Evolutionary conservation across 2,113 vertebrate species (phyloP).

Genomic region (Upupa epops): DNA sequence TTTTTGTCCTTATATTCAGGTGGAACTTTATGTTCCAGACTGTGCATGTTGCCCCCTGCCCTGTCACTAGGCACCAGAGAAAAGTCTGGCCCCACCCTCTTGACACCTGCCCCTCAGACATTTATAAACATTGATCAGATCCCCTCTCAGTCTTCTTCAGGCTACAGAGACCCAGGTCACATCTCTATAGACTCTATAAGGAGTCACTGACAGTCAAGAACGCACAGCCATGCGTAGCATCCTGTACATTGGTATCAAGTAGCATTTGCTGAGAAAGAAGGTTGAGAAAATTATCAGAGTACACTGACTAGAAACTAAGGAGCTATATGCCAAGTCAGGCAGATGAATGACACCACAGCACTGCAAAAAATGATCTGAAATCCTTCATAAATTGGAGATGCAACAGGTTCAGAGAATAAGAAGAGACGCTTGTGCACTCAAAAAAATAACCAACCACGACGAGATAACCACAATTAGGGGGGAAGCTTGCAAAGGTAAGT

Average conservation of each 20-base stretch:
- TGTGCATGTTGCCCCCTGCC: not conserved
- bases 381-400: not conserved
- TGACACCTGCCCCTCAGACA: not conserved
- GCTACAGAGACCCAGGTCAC: not conserved
- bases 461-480: not conserved
- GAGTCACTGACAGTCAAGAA: not conserved
- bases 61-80: not conserved
- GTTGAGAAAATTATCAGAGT: not conserved
- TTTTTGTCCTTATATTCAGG: not conserved
- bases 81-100: not conserved
- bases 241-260: too few species aligned
- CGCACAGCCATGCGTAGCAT: accelerated
- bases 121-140: not conserved
- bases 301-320: not conserved
- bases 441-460: not conserved
- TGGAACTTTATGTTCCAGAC: not conserved
- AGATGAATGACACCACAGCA: not conserved
- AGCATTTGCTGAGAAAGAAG: not conserved
- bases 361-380: not conserved
- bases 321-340: not conserved
- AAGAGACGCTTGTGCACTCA: not conserved
- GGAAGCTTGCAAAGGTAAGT: not conserved
- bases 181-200: not conserved
- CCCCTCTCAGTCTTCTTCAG: not conserved
- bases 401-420: not conserved